Conservation (phyloP, 2,113 vertebrate species). For the Engraulis encrasicolus region DNA sequence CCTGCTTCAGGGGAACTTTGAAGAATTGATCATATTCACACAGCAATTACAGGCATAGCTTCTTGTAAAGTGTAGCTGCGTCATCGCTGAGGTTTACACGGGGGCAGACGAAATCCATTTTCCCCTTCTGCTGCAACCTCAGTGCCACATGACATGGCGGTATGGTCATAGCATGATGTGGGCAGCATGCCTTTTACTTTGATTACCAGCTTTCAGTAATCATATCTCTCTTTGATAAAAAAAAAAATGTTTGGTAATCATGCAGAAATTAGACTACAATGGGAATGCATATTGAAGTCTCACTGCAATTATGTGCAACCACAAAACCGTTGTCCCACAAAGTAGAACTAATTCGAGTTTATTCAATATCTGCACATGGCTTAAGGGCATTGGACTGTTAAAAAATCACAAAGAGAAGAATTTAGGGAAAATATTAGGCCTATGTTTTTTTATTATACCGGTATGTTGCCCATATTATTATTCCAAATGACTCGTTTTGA, state of each 20-base stretch:
- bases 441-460: no score
- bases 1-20: conserved; percentile 8
- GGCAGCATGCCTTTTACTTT: neutral
- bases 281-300: neutral
- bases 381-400: neutral
- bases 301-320: neutral
- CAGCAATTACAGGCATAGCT: conserved; percentile 49
- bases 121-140: conserved; percentile 2
- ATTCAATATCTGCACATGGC: neutral
- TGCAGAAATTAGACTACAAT: neutral
- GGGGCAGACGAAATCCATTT: conserved; percentile 24
- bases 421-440: neutral
- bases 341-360: neutral
- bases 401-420: neutral
- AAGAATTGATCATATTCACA: conserved; percentile 19
- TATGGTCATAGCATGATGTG: neutral
- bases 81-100: conserved; percentile 35
- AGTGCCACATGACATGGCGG: conserved; percentile 24
- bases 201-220: neutral
- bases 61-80: conserved; percentile 39
- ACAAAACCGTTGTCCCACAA: neutral
- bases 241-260: neutral
- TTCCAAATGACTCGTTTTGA: neutral
- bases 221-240: no score
- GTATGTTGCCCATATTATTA: neutral